A percentile compares a stretch with the other conserved stretches of the same genome.
phyloP scores from a whole-genome alignment of 64 coral and sea anemone genomes.

The Stichodactyla mertensii region DNA sequence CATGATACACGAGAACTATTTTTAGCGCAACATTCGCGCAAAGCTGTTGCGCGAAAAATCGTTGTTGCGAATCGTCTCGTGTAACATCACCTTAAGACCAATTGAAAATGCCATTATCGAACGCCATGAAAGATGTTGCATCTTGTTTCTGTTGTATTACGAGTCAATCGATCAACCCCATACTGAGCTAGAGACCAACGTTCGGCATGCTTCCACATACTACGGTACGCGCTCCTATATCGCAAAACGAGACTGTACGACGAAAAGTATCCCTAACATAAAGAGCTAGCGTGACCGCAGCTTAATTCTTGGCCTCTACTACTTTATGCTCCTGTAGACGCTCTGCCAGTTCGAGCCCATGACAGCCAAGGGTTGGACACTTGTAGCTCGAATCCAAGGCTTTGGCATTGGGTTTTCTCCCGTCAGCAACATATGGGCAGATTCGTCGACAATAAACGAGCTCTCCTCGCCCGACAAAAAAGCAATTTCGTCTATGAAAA shows the following conservation, averaged over 20 bases:
- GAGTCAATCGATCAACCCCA: neutral
- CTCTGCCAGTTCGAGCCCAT: slow-evolving; percentile 86
- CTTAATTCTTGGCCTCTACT: neutral
- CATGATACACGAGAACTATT: no score
- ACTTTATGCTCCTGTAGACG: slow-evolving; percentile 35
- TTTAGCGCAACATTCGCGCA: no score
- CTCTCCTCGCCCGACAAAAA: slow-evolving; percentile 59
- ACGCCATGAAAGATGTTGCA: neutral
- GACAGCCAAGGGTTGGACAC: slow-evolving; percentile 74
- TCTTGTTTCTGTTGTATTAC: neutral
- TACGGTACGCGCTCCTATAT: slow-evolving; percentile 13
- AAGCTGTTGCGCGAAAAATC: no score
- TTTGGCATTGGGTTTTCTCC: slow-evolving; percentile 78
- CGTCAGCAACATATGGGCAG: slow-evolving; percentile 93
- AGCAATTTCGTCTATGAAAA: slow-evolving; percentile 79
- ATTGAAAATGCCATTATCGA: no score
- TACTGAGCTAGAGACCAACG: neutral
- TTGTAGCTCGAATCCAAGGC: slow-evolving; percentile 76
- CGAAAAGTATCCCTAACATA: neutral
- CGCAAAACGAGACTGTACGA: neutral
- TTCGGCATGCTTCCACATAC: neutral
- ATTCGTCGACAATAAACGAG: slow-evolving; percentile 57
- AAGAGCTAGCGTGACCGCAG: neutral
- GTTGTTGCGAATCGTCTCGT: no score
- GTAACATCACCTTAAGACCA: no score